These are phyloP conservation scores for Delphinus delphis DNA, from an alignment of 2,113 vertebrate genomes.

Conservation along the genomic window DNA sequence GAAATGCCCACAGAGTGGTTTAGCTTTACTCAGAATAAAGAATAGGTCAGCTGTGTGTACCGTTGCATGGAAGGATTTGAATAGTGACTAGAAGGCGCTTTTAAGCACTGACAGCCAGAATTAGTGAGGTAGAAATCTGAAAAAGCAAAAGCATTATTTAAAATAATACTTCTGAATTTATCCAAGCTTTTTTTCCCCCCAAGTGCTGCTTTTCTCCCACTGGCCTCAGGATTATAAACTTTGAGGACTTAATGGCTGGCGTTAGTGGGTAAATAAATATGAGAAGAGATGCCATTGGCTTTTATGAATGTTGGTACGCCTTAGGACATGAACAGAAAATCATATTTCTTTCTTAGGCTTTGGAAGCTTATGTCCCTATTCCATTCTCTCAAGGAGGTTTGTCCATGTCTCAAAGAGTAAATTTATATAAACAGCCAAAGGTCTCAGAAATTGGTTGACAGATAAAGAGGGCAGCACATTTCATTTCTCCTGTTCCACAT, in stretches of 20 bases:
- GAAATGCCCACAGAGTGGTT: conserved; percentile 54
- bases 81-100: conserved; percentile 56
- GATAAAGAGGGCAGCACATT: not conserved
- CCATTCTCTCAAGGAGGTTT: not conserved
- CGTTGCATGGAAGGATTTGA: conserved; percentile 42
- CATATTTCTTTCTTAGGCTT: conserved; percentile 50
- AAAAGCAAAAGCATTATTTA: conserved; percentile 67
- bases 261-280: conserved; percentile 54
- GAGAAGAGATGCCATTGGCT: not conserved
- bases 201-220: conserved; percentile 63
- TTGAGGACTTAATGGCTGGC: not conserved
- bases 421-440: conserved; percentile 32
- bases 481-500: not conserved
- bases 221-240: conserved; percentile 58
- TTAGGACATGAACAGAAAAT: conserved; percentile 38
- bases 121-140: conserved; percentile 73
- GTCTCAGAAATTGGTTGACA: not conserved
- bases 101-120: conserved; percentile 53
- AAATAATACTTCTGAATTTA: conserved; percentile 63
- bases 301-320: conserved; percentile 42
- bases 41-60: not conserved
- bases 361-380: conserved; percentile 30
- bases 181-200: not conserved
- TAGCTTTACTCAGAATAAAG: conserved; percentile 49
- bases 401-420: not conserved